Base-by-base conservation (phyloP, 1,140 invertebrate species). In the Leptonema lineaticorne region DNA sequence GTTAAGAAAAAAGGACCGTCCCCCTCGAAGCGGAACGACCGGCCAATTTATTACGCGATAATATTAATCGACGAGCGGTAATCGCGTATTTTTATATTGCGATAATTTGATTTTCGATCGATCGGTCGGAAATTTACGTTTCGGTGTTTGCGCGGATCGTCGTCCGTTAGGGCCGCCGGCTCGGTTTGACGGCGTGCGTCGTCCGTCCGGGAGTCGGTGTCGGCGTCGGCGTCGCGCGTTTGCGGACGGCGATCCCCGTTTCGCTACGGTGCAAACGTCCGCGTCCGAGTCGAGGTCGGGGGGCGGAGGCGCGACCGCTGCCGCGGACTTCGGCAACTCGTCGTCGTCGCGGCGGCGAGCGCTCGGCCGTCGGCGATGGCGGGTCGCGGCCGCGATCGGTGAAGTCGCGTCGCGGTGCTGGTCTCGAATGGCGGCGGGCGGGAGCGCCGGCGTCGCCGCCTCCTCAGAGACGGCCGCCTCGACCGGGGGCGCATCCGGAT, bases 341-440 rank as follows among this genome's bases (percentile, higher is more conserved):
- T 33, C 5, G 30, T 5, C 5, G 30, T 33, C 5, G 30, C 5
- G 11, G 30, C 11, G 30, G 30, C 11, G 30, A 11, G 30, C 5
- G 30, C 30, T 5, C 30, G 30, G 30, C 5, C 5, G 11, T 5
- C 30, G 30, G 30, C 5, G 11, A 33, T 11, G 30, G 30, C 24
- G 14, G 53, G 41, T n/a, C 8, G 28, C 27, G 37, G 37, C n/a
- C 16, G 37, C 16, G 33, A n/a, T 62, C 62, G 45, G 8, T 64
- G 24, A 28, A 18, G 62, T 27, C 45, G 41, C 62, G 41, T 22
- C 24, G 27, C 27, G 45, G 1, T 33, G 62, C 16, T 50, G 45
- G 27, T 6, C 45, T 11, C 45, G 57, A 27, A 41, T 59, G 59
- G 59, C 26, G 11, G 59, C 59, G n/a, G 41, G 59, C 56, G 56